Evolutionary conservation across 2,113 vertebrate species (phyloP).

Genomic region (Callopanchax toddi): DNA sequence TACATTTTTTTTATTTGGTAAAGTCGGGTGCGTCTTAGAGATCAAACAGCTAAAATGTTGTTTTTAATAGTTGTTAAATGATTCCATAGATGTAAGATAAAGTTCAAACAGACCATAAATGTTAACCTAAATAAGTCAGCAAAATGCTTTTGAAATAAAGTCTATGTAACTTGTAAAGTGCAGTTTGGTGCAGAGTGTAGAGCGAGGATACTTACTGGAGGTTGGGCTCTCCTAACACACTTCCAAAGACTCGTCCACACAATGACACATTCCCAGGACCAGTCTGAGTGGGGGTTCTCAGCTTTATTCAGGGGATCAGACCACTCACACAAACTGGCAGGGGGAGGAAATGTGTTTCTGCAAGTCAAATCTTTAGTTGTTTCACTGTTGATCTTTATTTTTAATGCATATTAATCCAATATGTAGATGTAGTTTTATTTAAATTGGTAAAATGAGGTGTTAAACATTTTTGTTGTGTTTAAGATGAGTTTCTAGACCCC

Average conservation of each 20-base stretch:
- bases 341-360: neutral
- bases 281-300: conserved; percentile 8
- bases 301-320: conserved; percentile 10
- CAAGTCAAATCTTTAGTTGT: neutral
- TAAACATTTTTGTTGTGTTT: neutral
- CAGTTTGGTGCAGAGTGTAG: neutral
- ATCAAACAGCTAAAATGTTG: too few relatives aligned
- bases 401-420: neutral
- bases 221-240: neutral
- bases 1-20: neutral
- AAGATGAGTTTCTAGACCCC: neutral
- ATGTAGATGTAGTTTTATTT: neutral
- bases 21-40: neutral
- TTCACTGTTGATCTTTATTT: too few relatives aligned
- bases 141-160: neutral
- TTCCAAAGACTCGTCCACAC: conserved; percentile 7
- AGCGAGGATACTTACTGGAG: conserved; percentile 11
- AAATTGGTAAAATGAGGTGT: neutral
- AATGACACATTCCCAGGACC: conserved; percentile 6
- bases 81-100: too few relatives aligned
- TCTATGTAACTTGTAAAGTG: neutral
- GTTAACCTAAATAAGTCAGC: too few relatives aligned
- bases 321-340: neutral
- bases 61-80: neutral
- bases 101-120: too few relatives aligned